Evolutionary conservation across 2,888 invertebrate species (phyloP).

Genomic region (Lasioglossum lativentre): DNA sequence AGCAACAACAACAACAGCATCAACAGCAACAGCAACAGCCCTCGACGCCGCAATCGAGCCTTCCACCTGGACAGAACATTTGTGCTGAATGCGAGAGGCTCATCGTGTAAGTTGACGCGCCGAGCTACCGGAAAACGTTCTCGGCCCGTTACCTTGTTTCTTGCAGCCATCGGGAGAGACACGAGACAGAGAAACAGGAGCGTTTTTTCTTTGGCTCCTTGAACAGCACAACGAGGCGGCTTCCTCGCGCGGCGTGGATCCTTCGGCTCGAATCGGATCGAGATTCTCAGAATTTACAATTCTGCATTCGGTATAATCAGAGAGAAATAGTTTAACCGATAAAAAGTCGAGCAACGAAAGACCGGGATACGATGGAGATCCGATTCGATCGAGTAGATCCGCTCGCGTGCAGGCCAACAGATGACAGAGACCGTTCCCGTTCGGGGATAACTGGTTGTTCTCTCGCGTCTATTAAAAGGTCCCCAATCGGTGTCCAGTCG

Average conservation of each 20-base stretch:
- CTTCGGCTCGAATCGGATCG: conserved; percentile 4
- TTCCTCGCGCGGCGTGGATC: background rate
- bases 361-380: background rate
- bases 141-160: conserved; percentile 42
- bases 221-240: conserved; percentile 4
- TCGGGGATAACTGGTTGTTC: conserved; percentile 10
- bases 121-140: conserved; percentile 12
- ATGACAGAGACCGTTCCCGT: conserved; percentile 29
- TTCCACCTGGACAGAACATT: conserved; percentile 95
- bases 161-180: conserved; percentile 58
- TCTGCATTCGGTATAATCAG: too few relatives aligned
- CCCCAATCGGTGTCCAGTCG: conserved; percentile 20
- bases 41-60: conserved; percentile 87
- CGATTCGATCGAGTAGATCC: conserved; percentile 3
- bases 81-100: conserved; percentile 99
- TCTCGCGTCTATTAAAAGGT: conserved; percentile 14
- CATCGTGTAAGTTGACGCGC: conserved; percentile 94
- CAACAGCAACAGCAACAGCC: conserved; percentile 75
- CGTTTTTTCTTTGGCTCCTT: background rate
- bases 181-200: conserved; percentile 45
- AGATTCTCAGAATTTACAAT: too few relatives aligned
- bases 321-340: too few relatives aligned
- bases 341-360: background rate
- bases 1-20: background rate
- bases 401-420: background rate